A percentile compares a stretch with the other conserved stretches of the same genome.
phyloP scores from a whole-genome alignment of 2,888 invertebrate genomes.

The Ommatoiulus sabulosus region DNA sequence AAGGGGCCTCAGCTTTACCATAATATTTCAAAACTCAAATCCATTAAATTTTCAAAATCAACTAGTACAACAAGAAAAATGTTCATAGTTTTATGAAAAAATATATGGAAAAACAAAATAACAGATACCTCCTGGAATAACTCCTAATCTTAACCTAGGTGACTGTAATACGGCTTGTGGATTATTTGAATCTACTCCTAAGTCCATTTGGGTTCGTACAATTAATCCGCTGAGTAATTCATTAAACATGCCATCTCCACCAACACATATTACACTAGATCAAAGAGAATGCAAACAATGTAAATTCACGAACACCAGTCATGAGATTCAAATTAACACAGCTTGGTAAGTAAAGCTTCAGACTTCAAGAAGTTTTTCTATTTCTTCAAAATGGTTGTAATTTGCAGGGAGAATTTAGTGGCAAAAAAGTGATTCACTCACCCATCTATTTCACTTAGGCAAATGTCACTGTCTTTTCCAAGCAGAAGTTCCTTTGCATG shows the following conservation, averaged over 20 bases:
- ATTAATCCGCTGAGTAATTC: slow-evolving; percentile 82
- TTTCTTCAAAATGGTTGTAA: too few relatives aligned
- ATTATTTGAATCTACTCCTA: slow-evolving; percentile 72
- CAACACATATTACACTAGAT: slow-evolving; percentile 81
- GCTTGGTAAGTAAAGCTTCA: too few relatives aligned
- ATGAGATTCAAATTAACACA: too few relatives aligned
- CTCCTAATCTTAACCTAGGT: slow-evolving; percentile 74
- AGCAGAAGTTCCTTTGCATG: slow-evolving; percentile 80
- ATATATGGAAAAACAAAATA: neutral
- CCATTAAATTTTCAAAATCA: too few relatives aligned
- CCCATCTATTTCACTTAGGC: slow-evolving; percentile 68
- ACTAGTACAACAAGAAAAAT: too few relatives aligned
- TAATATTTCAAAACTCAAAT: too few relatives aligned
- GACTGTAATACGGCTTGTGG: slow-evolving; percentile 70
- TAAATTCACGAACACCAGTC: neutral
- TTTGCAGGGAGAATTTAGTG: too few relatives aligned
- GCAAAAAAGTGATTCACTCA: slow-evolving; percentile 62
- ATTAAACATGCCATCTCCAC: slow-evolving; percentile 88
- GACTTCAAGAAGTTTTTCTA: too few relatives aligned
- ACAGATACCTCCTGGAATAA: slow-evolving; percentile 75
- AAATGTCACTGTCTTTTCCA: slow-evolving; percentile 66
- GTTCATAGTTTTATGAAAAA: too few relatives aligned
- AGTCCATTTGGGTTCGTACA: slow-evolving; percentile 72
- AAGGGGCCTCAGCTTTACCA: too few relatives aligned
- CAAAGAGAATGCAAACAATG: neutral